A percentile compares a stretch with the other conserved stretches of the same genome.
Evolutionary conservation across 92 coral and sea anemone genomes (phyloP).

Genomic region (Porites cylindrica): DNA sequence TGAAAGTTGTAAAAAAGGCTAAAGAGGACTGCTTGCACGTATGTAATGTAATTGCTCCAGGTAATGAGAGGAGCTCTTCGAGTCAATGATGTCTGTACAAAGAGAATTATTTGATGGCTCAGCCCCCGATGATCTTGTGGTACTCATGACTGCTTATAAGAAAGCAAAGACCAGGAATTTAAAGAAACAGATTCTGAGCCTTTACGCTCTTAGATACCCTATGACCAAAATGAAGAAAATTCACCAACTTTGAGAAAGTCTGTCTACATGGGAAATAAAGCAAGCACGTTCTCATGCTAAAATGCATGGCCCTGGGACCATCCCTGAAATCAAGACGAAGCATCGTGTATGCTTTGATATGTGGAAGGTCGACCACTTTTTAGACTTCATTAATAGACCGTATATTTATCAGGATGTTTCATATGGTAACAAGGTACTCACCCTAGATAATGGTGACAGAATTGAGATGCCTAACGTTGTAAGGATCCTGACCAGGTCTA

Average conservation of each 20-base stretch:
- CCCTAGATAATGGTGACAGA: slow-evolving; percentile 44
- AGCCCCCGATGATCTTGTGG: slow-evolving; percentile 50
- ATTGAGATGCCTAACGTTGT: slow-evolving; percentile 58
- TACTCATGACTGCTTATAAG: slow-evolving; percentile 60
- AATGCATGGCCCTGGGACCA: slow-evolving; percentile 41
- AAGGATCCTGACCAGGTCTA: slow-evolving; percentile 53
- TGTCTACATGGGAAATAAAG: slow-evolving; percentile 63
- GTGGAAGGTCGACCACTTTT: slow-evolving; percentile 47
- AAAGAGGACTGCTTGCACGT: slow-evolving; percentile 57
- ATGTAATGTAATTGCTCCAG: slow-evolving; percentile 56
- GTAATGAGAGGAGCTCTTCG: slow-evolving; percentile 47
- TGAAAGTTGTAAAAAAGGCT: too few species aligned
- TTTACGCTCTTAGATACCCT: slow-evolving; percentile 58
- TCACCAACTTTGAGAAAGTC: slow-evolving; percentile 58
- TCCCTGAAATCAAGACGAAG: slow-evolving; percentile 35
- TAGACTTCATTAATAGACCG: slow-evolving; percentile 40
- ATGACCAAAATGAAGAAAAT: slow-evolving; percentile 39
- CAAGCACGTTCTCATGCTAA: slow-evolving; percentile 69
- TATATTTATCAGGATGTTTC: slow-evolving; percentile 41
- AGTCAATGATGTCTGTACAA: slow-evolving; percentile 19
- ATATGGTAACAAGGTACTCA: slow-evolving; percentile 30
- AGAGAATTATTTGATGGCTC: slow-evolving; percentile 22
- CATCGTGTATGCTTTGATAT: slow-evolving; percentile 42
- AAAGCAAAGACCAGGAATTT: slow-evolving; percentile 50
- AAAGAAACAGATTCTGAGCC: slow-evolving; percentile 58